Conservation (phyloP, 1,140 invertebrate species). For the Carposina sasakii region DNA sequence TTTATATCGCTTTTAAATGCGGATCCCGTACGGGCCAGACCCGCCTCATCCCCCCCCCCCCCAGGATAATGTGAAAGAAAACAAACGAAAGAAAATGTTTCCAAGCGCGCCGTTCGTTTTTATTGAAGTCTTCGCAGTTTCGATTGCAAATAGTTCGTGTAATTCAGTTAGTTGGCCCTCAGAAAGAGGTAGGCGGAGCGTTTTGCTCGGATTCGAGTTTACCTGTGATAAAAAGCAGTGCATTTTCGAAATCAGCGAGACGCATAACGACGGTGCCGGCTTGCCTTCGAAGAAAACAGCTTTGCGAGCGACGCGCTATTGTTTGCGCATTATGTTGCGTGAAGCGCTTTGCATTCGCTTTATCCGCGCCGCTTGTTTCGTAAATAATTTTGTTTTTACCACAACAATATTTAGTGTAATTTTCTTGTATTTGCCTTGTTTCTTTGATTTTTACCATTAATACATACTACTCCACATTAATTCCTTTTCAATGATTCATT, state of each 20-base stretch:
- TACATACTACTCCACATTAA: no score
- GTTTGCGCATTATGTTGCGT: constrained; percentile 40
- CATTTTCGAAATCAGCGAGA: constrained; percentile 43
- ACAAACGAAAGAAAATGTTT: constrained; percentile 71
- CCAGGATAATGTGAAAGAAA: constrained; percentile 67
- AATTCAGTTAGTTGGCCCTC: constrained; percentile 57
- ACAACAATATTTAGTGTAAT: background rate
- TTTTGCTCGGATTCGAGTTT: constrained; percentile 13
- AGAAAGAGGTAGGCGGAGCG: constrained; percentile 13
- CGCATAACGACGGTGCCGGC: constrained; percentile 31
- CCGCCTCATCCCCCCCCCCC: constrained; percentile 61
- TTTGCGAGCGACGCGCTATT: constrained; percentile 27
- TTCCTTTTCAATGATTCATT: no score
- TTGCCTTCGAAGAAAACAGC: constrained; percentile 25
- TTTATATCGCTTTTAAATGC: constrained; percentile 72
- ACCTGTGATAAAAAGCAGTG: constrained; percentile 31
- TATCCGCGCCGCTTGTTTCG: constrained; percentile 10
- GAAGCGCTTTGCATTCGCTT: constrained; percentile 32
- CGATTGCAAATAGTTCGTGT: constrained; percentile 69
- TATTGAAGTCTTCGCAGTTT: constrained; percentile 65
- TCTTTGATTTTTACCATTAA: no score
- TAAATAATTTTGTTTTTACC: background rate
- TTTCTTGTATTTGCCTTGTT: no score
- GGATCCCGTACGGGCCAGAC: constrained; percentile 56
- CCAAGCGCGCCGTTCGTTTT: constrained; percentile 59